Evolutionary conservation across 2,888 invertebrate genomes (phyloP).

Genomic region (Drosophila parthenogenetica): DNA sequence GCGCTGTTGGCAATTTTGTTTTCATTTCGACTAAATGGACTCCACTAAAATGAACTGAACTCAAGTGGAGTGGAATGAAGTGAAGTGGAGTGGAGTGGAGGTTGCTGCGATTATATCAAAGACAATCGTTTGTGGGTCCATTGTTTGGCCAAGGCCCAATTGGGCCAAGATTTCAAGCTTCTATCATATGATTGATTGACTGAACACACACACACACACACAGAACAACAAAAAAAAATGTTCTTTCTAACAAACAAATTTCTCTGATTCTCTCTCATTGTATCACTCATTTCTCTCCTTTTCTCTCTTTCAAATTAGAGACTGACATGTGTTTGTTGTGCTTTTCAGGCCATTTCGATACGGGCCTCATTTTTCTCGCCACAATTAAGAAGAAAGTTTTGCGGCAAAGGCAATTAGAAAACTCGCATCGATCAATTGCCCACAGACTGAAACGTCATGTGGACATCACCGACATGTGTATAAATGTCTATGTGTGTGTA

Average conservation of each 20-base stretch:
- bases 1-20: slow-evolving; percentile 72
- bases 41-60: slow-evolving; percentile 11
- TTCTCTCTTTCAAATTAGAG: neutral
- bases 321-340: slow-evolving; percentile 47
- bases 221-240: slow-evolving; percentile 41
- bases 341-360: slow-evolving; percentile 82
- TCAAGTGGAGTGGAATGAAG: slow-evolving; percentile 2
- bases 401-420: slow-evolving; percentile 71
- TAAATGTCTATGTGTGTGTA: too few relatives aligned
- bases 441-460: slow-evolving; percentile 44
- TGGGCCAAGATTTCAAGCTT: slow-evolving; percentile 65
- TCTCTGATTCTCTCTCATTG: slow-evolving; percentile 25
- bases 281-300: too few relatives aligned
- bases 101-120: slow-evolving; percentile 50
- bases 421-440: slow-evolving; percentile 76
- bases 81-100: slow-evolving; percentile 2
- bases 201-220: slow-evolving; percentile 29
- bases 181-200: slow-evolving; percentile 67
- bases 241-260: slow-evolving; percentile 55
- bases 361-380: slow-evolving; percentile 79
- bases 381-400: slow-evolving; percentile 80
- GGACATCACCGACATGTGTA: slow-evolving; percentile 8
- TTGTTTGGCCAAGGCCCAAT: slow-evolving; percentile 60
- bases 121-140: slow-evolving; percentile 50
- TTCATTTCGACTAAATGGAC: slow-evolving; percentile 72